Percentiles rank a stretch among this genome's conserved stretches.
Conservation (phyloP, 2,113 vertebrate species). For the Megaceryle torquata region DNA sequence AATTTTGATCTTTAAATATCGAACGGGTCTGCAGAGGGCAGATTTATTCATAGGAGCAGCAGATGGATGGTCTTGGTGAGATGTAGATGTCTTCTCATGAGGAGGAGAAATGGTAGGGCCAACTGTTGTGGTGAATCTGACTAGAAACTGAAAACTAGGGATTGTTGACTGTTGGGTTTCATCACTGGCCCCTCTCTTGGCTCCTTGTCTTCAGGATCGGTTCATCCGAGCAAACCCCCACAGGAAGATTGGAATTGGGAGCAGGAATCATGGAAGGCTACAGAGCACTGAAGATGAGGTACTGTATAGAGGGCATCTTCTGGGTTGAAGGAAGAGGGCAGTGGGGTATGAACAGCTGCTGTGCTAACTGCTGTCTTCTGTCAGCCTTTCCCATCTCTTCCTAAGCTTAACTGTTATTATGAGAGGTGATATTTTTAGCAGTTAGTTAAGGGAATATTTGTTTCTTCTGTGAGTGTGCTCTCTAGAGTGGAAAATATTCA, state of each 20-base stretch:
- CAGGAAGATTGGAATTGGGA: neutral
- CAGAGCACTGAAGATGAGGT: neutral
- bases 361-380: neutral
- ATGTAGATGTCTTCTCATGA: neutral
- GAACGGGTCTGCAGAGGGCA: neutral
- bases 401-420: neutral
- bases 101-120: neutral
- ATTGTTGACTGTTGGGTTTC: neutral
- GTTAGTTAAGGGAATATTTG: neutral
- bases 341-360: accelerated
- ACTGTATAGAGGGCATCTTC: neutral
- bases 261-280: neutral
- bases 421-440: neutral
- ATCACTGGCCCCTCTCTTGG: neutral
- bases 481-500: neutral
- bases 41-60: neutral
- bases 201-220: neutral
- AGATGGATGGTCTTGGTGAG: neutral
- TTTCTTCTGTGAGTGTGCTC: neutral
- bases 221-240: neutral
- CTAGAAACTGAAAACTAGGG: neutral
- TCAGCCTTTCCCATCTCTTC: neutral
- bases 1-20: neutral
- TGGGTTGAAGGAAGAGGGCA: neutral
- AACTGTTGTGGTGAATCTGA: neutral